A percentile compares a stretch with the other conserved stretches of the same genome.
These are phyloP conservation scores for Phyllostomus hastatus DNA, from an alignment of 2,113 vertebrate genomes.

Conservation along the genomic window DNA sequence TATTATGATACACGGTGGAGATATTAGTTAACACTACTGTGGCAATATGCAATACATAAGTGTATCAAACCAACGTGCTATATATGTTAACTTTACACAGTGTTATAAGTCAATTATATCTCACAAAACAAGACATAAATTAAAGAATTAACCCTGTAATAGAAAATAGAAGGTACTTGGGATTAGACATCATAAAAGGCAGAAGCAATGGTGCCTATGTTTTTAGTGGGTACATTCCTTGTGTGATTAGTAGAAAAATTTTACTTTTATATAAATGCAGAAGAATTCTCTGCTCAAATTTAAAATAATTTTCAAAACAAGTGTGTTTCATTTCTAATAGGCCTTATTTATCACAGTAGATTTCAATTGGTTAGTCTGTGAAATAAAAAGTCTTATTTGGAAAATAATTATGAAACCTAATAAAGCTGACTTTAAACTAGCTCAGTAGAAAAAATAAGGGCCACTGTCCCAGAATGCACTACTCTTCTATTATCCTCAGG, in stretches of 20 bases:
- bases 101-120: background rate
- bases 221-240: background rate
- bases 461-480: background rate
- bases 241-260: background rate
- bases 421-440: constrained; percentile 19
- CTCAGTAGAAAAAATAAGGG: background rate
- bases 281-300: constrained; percentile 23
- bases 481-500: background rate
- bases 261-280: background rate
- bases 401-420: constrained; percentile 33
- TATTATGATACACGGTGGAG: background rate
- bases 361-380: constrained; percentile 30
- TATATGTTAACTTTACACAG: background rate
- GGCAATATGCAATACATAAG: background rate
- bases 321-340: background rate
- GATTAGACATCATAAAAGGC: background rate
- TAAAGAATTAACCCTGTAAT: background rate
- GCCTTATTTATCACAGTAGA: background rate
- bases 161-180: background rate
- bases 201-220: background rate
- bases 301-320: constrained; percentile 32
- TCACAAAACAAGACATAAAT: background rate
- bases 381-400: background rate
- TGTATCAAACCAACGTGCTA: background rate
- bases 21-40: background rate